These are phyloP conservation scores for Bolborhynchus lineola DNA, from an alignment of 2,113 vertebrate genomes.

Conservation along the genomic window DNA sequence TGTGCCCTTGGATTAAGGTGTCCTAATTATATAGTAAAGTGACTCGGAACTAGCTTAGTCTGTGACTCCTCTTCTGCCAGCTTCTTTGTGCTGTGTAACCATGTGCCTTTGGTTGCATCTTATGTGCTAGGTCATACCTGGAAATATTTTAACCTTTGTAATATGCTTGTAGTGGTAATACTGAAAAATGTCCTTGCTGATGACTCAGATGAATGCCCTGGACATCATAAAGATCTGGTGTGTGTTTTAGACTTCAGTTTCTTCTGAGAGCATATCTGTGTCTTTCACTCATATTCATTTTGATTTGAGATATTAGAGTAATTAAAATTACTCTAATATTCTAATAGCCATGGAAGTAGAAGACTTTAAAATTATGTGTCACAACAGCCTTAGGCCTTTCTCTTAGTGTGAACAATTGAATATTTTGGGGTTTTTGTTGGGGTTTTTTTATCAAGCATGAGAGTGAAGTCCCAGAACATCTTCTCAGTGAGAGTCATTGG, in stretches of 20 bases:
- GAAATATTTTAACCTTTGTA: not conserved
- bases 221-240: not conserved
- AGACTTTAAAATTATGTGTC: not conserved
- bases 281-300: not conserved
- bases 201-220: not conserved
- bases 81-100: accelerated
- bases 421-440: too few relatives aligned
- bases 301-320: not conserved
- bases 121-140: not conserved
- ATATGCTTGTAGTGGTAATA: not conserved
- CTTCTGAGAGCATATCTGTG: not conserved
- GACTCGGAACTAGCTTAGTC: not conserved
- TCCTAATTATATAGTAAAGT: not conserved
- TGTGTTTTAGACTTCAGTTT: not conserved
- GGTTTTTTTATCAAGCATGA: not conserved
- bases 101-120: not conserved
- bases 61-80: not conserved
- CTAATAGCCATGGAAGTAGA: not conserved
- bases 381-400: not conserved
- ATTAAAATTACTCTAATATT: not conserved
- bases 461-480: not conserved
- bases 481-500: not conserved
- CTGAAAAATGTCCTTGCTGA: not conserved
- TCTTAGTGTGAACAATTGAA: not conserved
- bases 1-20: not conserved